phyloP scores from a whole-genome alignment of 2,888 invertebrate species.

The Drosophila eohydei region DNA sequence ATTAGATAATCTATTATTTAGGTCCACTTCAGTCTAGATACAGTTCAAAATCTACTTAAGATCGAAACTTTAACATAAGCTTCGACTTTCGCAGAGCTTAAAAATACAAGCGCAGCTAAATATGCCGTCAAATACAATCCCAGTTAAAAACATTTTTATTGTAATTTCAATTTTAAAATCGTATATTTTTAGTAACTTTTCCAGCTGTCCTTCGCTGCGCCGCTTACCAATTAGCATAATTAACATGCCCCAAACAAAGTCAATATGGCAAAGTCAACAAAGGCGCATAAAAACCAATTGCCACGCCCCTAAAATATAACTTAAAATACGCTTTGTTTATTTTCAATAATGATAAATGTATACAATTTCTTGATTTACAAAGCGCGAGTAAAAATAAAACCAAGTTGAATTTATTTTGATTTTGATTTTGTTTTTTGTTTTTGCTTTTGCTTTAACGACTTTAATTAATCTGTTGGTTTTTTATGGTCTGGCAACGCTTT shows the following conservation, averaged over 20 bases:
- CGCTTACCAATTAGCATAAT: constrained; percentile 24
- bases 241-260: constrained; percentile 20
- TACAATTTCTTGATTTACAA: constrained; percentile 26
- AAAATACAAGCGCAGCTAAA: no score
- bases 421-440: constrained; percentile 8
- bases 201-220: not conserved
- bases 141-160: not conserved
- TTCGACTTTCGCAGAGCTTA: no score
- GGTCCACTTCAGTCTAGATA: no score
- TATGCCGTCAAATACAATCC: not conserved
- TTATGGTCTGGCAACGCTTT: constrained; percentile 13
- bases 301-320: not conserved
- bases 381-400: constrained; percentile 24
- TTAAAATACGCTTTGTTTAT: constrained; percentile 30
- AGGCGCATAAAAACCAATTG: not conserved
- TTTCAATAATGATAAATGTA: constrained; percentile 41
- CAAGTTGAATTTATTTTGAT: constrained; percentile 9
- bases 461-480: constrained; percentile 32
- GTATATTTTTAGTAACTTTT: not conserved
- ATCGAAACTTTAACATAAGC: no score
- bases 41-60: no score
- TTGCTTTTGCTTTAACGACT: constrained; percentile 10
- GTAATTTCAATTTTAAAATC: not conserved
- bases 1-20: no score
- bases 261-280: constrained; percentile 10